phyloP scores from a whole-genome alignment of 1,140 invertebrate genomes.

The Campoletis sonorensis region DNA sequence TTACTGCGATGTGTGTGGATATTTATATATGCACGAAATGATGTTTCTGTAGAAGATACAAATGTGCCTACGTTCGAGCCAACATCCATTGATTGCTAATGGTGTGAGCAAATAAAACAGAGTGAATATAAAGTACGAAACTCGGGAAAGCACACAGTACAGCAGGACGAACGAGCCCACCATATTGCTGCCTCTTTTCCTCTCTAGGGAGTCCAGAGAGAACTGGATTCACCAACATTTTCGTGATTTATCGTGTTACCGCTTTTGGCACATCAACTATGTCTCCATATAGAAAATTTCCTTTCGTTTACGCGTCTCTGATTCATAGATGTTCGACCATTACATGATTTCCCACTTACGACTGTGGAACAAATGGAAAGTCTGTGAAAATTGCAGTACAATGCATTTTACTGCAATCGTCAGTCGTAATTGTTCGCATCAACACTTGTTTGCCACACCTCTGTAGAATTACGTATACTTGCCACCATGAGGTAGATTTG shows the following conservation, averaged over 20 bases:
- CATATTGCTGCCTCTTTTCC: not conserved
- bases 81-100: slow-evolving; percentile 47
- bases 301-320: not conserved
- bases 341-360: not conserved
- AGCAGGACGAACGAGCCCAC: slow-evolving; percentile 3
- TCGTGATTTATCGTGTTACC: slow-evolving; percentile 30
- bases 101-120: slow-evolving; percentile 45
- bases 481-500: no score
- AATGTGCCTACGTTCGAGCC: slow-evolving; percentile 33
- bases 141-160: not conserved
- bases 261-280: slow-evolving; percentile 21
- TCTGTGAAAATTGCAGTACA: not conserved
- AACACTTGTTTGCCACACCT: no score
- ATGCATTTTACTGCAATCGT: not conserved
- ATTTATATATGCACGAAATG: not conserved
- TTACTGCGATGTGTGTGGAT: no score
- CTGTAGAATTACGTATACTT: no score
- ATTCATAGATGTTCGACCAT: not conserved
- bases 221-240: slow-evolving; percentile 16
- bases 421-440: not conserved
- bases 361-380: not conserved
- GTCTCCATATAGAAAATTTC: not conserved
- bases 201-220: slow-evolving; percentile 2
- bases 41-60: slow-evolving; percentile 3
- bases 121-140: slow-evolving; percentile 41